Percentiles rank a stretch among this genome's conserved stretches.
Conservation (phyloP, 2,888 invertebrate species). For the Pheosia gnoma region DNA sequence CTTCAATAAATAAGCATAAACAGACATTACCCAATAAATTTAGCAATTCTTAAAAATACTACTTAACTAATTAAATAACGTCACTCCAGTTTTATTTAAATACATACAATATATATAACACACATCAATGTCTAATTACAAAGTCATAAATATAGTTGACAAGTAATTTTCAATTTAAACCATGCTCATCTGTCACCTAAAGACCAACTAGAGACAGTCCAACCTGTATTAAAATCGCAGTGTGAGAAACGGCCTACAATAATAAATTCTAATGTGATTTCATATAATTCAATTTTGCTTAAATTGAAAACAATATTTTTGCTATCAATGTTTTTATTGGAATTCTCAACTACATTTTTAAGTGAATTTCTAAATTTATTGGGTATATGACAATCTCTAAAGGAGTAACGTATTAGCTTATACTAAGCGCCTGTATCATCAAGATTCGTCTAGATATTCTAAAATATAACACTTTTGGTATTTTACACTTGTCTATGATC, state of each 20-base stretch:
- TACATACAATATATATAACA: slow-evolving; percentile 40
- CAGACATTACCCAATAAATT: slow-evolving; percentile 82
- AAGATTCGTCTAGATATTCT: slow-evolving; percentile 23
- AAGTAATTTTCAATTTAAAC: slow-evolving; percentile 25
- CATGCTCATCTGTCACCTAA: slow-evolving; percentile 72
- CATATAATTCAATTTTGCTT: slow-evolving; percentile 76
- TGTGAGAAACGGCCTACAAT: slow-evolving; percentile 66
- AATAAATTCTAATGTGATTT: slow-evolving; percentile 66
- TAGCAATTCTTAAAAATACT: slow-evolving; percentile 78
- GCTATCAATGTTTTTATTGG: slow-evolving; percentile 59
- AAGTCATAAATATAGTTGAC: slow-evolving; percentile 25
- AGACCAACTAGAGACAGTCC: slow-evolving; percentile 76
- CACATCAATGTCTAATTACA: slow-evolving; percentile 31
- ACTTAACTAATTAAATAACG: slow-evolving; percentile 61
- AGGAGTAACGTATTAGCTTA: slow-evolving; percentile 63
- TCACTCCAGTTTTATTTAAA: slow-evolving; percentile 62
- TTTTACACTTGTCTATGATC: neutral
- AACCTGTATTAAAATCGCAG: slow-evolving; percentile 57
- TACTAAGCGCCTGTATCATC: slow-evolving; percentile 37
- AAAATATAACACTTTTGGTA: neutral
- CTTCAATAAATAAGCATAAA: slow-evolving; percentile 56
- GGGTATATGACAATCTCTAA: slow-evolving; percentile 74
- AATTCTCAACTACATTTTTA: slow-evolving; percentile 63
- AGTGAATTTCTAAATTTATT: slow-evolving; percentile 81
- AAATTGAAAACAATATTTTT: slow-evolving; percentile 68